phyloP scores from a whole-genome alignment of 2,797 vertebrate genomes.

The Enteromius radiatus region DNA sequence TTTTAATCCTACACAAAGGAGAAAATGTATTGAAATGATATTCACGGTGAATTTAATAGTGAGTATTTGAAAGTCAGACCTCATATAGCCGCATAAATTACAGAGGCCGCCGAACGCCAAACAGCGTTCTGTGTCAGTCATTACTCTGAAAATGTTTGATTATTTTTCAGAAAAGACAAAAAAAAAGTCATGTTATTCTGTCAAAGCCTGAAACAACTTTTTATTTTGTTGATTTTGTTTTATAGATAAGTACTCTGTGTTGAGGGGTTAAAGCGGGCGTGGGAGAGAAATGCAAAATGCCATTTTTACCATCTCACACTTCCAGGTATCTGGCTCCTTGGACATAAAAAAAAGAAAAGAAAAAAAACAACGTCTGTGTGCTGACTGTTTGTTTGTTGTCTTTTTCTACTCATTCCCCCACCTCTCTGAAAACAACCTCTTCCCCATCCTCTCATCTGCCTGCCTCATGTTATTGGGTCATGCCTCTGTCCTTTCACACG shows the following conservation, averaged over 20 bases:
- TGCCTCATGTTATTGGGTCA: slow-evolving; percentile 39
- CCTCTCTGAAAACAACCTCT: slow-evolving; percentile 70
- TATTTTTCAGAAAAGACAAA: slow-evolving; percentile 61
- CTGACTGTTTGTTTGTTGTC: slow-evolving; percentile 78
- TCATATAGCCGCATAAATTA: slow-evolving; percentile 5
- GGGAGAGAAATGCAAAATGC: slow-evolving; percentile 82
- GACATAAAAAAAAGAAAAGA: slow-evolving; percentile 67
- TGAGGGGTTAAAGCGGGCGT: slow-evolving; percentile 82
- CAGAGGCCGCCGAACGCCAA: slow-evolving; percentile 44
- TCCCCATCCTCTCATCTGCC: slow-evolving; percentile 72
- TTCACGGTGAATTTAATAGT: neutral
- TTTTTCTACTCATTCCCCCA: slow-evolving; percentile 79
- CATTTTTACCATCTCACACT: slow-evolving; percentile 84
- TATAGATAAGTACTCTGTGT: slow-evolving; percentile 87
- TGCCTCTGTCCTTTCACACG: slow-evolving; percentile 32
- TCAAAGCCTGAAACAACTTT: slow-evolving; percentile 68
- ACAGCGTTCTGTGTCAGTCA: slow-evolving; percentile 56
- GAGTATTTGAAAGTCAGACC: slow-evolving; percentile 27
- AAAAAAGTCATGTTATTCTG: slow-evolving; percentile 70
- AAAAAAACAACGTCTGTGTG: slow-evolving; percentile 76
- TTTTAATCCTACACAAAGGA: neutral
- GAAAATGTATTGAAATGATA: slow-evolving; percentile 1
- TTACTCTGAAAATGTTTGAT: slow-evolving; percentile 68
- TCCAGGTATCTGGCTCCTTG: slow-evolving; percentile 81
- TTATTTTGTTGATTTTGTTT: slow-evolving; percentile 79